Evolutionary conservation across 1,140 invertebrate species (phyloP).

Genomic region (Eriosoma lanigerum): DNA sequence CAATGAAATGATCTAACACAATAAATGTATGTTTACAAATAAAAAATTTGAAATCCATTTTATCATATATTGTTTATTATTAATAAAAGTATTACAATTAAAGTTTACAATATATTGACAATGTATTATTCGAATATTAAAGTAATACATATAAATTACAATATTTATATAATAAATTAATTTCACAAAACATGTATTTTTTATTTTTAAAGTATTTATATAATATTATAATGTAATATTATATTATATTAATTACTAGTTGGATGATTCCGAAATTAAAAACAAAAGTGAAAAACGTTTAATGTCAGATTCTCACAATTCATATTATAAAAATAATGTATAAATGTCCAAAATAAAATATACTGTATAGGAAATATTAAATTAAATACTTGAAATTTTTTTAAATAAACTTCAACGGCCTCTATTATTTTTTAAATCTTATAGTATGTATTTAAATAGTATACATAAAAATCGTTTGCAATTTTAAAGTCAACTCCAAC

Average conservation of each 20-base stretch:
- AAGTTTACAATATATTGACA: too few species aligned
- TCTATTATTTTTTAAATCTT: not conserved
- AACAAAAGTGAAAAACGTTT: not conserved
- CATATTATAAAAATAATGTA: slow-evolving; percentile 11
- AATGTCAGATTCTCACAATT: not conserved
- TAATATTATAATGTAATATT: not conserved
- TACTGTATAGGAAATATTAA: not conserved
- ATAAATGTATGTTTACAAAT: not conserved
- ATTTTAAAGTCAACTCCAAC: slow-evolving; percentile 4
- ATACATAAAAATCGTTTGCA: slow-evolving; percentile 11
- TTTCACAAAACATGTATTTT: not conserved
- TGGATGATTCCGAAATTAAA: not conserved
- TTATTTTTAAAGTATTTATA: too few species aligned
- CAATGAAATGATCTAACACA: not conserved
- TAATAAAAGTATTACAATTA: too few species aligned
- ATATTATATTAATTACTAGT: not conserved
- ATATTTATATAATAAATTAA: not conserved
- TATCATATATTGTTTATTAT: too few species aligned
- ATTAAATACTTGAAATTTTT: not conserved
- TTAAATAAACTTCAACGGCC: not conserved
- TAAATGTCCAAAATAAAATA: slow-evolving; percentile 21
- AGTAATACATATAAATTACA: not conserved
- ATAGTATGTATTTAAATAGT: slow-evolving; percentile 17
- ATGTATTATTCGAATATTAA: too few species aligned
- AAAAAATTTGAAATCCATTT: not conserved